Evolutionary conservation across 2,797 vertebrate genomes (phyloP).

Genomic region (Sarcophilus harrisii): DNA sequence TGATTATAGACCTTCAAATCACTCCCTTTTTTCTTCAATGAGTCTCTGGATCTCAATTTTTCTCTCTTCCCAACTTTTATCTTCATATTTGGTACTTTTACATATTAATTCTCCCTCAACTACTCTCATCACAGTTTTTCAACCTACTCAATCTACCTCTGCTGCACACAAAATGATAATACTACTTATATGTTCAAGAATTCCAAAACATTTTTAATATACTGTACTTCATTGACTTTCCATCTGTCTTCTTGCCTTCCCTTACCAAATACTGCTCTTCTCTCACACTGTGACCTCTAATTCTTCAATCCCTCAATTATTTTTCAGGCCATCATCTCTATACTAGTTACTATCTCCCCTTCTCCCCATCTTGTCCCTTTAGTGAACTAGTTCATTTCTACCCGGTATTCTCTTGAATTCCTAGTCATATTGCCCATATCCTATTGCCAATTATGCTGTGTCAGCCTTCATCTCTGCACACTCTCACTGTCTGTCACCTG

Average conservation of each 20-base stretch:
- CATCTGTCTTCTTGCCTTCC: background rate
- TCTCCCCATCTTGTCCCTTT: background rate
- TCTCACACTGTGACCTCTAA: background rate
- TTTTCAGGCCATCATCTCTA: background rate
- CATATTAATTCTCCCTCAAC: background rate
- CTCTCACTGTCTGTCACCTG: background rate
- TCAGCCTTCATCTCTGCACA: background rate
- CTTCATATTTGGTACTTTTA: background rate
- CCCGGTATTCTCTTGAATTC: background rate
- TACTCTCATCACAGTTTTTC: background rate
- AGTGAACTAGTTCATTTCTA: background rate
- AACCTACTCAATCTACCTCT: background rate
- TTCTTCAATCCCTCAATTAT: background rate
- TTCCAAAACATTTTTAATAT: background rate
- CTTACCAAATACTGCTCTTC: background rate
- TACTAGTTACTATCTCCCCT: background rate
- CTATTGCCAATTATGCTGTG: background rate
- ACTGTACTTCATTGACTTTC: background rate
- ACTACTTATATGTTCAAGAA: background rate
- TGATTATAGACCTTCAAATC: background rate
- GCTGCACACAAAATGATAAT: background rate
- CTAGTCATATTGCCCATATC: background rate
- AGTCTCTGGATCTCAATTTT: background rate
- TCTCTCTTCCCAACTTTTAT: background rate
- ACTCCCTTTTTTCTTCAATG: background rate